These are phyloP conservation scores for Diphyllodes magnificus DNA, from an alignment of 2,113 vertebrate genomes.

Conservation along the genomic window DNA sequence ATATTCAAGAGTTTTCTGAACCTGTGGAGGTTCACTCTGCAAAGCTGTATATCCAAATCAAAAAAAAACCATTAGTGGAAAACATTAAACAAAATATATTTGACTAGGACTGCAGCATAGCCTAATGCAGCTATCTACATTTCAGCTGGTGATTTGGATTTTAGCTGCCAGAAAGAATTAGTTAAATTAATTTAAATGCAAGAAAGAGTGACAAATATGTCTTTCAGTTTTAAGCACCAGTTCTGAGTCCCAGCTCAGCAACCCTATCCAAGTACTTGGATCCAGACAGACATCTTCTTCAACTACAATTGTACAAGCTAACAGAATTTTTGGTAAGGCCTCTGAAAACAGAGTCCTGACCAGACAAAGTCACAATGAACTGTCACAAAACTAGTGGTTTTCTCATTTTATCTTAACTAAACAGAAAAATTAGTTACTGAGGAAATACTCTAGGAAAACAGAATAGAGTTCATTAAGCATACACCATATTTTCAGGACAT, in stretches of 20 bases:
- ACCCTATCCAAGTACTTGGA: background rate
- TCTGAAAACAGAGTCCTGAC: background rate
- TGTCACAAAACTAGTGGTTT: background rate
- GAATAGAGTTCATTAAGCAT: background rate
- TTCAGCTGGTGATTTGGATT: background rate
- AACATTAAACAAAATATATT: background rate
- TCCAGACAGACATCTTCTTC: background rate
- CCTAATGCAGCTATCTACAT: background rate
- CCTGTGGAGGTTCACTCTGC: background rate
- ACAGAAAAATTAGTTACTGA: background rate
- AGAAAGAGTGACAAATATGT: background rate
- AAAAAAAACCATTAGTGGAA: background rate
- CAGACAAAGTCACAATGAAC: background rate
- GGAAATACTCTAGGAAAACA: background rate
- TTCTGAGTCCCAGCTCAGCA: background rate
- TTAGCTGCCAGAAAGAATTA: background rate
- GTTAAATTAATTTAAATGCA: background rate
- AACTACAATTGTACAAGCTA: background rate
- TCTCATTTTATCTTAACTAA: background rate
- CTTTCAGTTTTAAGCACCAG: background rate
- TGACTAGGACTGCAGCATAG: background rate
- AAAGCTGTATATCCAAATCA: background rate
- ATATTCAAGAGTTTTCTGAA: background rate
- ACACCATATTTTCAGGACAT: background rate
- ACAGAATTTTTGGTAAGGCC: background rate